These are phyloP conservation scores for Tupaia tana DNA, from an alignment of 2,113 vertebrate species.

Conservation along the genomic window DNA sequence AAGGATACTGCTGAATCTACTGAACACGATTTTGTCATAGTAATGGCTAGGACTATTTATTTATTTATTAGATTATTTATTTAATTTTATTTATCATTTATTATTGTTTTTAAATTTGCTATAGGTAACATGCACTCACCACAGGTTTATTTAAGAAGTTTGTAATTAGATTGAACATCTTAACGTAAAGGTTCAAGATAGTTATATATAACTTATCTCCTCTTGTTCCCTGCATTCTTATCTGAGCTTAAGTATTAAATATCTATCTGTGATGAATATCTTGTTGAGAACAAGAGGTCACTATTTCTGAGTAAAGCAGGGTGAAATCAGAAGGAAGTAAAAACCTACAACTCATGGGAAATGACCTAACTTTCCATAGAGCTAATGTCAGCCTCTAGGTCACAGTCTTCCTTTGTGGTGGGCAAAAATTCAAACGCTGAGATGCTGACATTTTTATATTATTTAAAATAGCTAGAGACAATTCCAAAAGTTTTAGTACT, in stretches of 20 bases:
- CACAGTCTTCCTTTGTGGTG: neutral
- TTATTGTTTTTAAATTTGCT: no score
- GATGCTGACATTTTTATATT: constrained; percentile 12
- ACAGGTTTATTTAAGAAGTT: neutral
- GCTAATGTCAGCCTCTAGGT: neutral
- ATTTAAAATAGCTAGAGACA: constrained; percentile 44
- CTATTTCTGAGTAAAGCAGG: neutral
- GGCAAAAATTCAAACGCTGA: neutral
- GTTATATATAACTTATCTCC: accelerated
- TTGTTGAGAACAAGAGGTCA: neutral
- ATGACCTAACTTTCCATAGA: neutral
- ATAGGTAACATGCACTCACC: no score
- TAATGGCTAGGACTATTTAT: neutral
- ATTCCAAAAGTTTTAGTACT: constrained; percentile 37
- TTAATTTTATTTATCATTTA: no score
- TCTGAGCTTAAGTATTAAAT: neutral
- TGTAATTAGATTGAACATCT: neutral
- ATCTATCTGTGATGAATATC: neutral
- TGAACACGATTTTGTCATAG: neutral
- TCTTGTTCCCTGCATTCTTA: neutral
- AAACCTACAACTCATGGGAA: neutral
- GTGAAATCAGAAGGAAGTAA: neutral
- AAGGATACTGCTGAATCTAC: no score
- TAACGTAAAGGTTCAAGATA: neutral
- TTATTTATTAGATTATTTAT: no score